Base-by-base conservation (phyloP, 2,888 invertebrate species). In the Lysandra bellargus region DNA sequence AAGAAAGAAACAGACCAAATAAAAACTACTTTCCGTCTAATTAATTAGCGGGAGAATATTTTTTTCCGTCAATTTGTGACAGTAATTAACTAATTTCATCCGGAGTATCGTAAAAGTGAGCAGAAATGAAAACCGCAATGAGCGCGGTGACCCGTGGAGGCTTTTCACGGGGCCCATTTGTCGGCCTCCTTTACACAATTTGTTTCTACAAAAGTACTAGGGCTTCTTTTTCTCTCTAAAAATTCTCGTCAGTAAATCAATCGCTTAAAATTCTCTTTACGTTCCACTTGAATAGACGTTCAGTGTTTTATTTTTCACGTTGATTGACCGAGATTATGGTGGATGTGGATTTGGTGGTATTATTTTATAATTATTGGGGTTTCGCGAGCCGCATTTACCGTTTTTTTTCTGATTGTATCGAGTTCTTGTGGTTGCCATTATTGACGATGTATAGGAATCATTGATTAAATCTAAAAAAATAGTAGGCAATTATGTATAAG, bases 71-170 rank as follows among this genome's bases (percentile, higher is more conserved):
- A 7, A 40, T 74, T 78, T 49, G 79, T 61, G 49, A 53, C 76
- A 44, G 74, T 75, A 79, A 78, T 75, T 64, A 79, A 74, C 60
- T 75, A 64, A 79, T 79, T 79, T 64, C 9, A 79, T 75, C 44
- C 40, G 44, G 74, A 61, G 74, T 74, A 73, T 74, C 73, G 60
- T 74, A 79, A 81, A 79, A 80, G 80, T 79, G 78, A 80, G 77
- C 80, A 78, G 80, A 78, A 80, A 80, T 81, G 79, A 78, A 79
- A 81, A 80, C 80, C 79, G 76, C 80, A 78, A 76, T 80, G 78
- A 78, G 80, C 77, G 78, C 81, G 78, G 78, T 78, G 81, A 81
- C 80, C 80, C 80, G 78, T 78, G 60, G 79, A 79, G 80, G 80
- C 80, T 80, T 80, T 81, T 80, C 49, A 78, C 81, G 72, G 74